Base-by-base conservation (phyloP, 2,797 vertebrate species). In the Vespertilio murinus region DNA sequence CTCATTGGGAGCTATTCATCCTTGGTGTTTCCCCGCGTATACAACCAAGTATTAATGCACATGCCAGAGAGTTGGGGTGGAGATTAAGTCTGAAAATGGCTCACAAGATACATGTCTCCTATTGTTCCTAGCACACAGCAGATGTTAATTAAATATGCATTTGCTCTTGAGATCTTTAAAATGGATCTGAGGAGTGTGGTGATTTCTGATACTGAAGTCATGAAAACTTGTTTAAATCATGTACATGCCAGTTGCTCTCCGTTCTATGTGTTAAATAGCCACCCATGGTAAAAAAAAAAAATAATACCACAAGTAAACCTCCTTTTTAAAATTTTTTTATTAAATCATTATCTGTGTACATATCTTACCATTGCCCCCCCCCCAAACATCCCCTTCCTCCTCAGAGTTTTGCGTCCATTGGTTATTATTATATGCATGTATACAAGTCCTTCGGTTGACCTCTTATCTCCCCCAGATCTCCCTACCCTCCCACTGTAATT, bases 181-280 rank as follows among this genome's bases (percentile, higher is more conserved):
- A 45, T 38, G 38, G 33, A 49, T 38, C 33, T 8, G 40, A 78
- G 18, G 40, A 75, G 14, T 73, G 7, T 81, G 35, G 64, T 83
- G n/a, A 80, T 94, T 96, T 83, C 3, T 92, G 35, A 71, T 35
- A 52, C 49, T 59, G 18, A 86, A 74, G 33, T 79, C 16, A 73
- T 30, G 9, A 17, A 65, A 28, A 14, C 22, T 33, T 65, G 2
- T 74, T 93, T 40, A 61, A 59, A 70, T 33, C 11, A 59, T 54
- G 8, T 28, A 52, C 3, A 42, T 40, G 25, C 1, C 38, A 28
- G 8, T 42, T 69, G 8, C 8, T 69, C 33, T 71, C 3, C 52
- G 2, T 25, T 11, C 67, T 71, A 5, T 49, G 45, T 3, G 35
- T 78, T 61, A 61, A 89, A 25, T 86, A 65, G 2, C 13, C 3